Conservation (phyloP, 2,797 vertebrate species). For the Cossypha polioptera region DNA sequence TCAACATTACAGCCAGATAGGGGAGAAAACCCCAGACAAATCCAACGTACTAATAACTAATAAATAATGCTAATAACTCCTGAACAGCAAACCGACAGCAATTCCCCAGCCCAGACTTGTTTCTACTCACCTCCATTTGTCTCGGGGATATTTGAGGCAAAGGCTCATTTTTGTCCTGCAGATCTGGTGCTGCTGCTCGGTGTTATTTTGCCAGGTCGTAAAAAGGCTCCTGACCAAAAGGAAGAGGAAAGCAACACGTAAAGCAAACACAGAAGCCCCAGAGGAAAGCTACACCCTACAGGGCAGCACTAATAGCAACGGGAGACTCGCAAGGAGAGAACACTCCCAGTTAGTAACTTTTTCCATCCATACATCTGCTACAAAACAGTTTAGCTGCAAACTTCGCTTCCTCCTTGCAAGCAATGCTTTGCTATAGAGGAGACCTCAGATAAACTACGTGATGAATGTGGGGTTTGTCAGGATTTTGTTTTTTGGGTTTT, state of each 20-base stretch:
- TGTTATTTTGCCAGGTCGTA: constrained; percentile 32
- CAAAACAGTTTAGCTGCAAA: constrained; percentile 32
- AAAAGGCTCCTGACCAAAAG: constrained; percentile 36
- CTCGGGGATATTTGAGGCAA: constrained; percentile 43
- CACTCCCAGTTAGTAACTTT: constrained; percentile 63
- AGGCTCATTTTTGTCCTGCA: constrained; percentile 50
- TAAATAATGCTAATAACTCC: not conserved
- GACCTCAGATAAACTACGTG: not conserved
- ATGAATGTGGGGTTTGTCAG: not conserved
- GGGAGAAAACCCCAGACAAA: not conserved
- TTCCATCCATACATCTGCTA: constrained; percentile 34
- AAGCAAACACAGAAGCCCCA: constrained; percentile 66
- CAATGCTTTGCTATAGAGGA: not conserved
- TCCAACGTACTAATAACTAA: rapidly evolving
- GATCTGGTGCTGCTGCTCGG: constrained; percentile 12
- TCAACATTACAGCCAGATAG: not conserved
- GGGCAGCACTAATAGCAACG: constrained; percentile 53
- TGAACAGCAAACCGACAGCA: not conserved
- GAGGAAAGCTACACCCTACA: constrained; percentile 58
- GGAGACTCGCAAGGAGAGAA: not conserved
- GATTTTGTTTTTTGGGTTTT: too few species aligned
- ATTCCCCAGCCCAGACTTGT: not conserved
- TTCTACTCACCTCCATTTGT: constrained; percentile 62
- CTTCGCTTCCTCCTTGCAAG: not conserved
- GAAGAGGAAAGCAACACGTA: constrained; percentile 47